A percentile compares a stretch with the other conserved stretches of the same genome.
phyloP scores from a whole-genome alignment of 2,888 invertebrate genomes.

The Campaea margaritaria region DNA sequence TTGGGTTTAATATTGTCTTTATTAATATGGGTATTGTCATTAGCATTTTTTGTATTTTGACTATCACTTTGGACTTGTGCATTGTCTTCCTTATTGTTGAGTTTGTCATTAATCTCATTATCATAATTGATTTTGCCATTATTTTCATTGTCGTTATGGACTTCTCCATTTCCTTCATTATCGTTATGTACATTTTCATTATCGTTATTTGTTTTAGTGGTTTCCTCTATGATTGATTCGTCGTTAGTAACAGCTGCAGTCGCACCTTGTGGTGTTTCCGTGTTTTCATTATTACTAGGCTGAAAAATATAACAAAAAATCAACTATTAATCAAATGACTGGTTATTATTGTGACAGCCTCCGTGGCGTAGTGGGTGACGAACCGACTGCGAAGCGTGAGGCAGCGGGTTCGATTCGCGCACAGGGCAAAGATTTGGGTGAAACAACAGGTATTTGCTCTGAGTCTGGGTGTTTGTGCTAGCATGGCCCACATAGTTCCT shows the following conservation, averaged over 20 bases:
- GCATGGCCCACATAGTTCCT: no score
- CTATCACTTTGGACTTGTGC: slow-evolving; percentile 15
- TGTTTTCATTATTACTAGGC: slow-evolving; percentile 2
- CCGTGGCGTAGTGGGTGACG: no score
- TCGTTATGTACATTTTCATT: slow-evolving; percentile 8
- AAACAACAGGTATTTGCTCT: no score
- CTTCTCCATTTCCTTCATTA: neutral
- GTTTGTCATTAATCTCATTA: neutral
- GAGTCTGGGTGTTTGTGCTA: no score
- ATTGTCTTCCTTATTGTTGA: slow-evolving; percentile 29
- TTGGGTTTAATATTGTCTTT: slow-evolving; percentile 5
- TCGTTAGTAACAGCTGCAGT: neutral
- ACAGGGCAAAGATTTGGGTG: no score
- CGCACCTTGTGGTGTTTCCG: slow-evolving; percentile 6
- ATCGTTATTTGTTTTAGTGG: slow-evolving; percentile 10
- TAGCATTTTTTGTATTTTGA: neutral
- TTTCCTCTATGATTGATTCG: neutral
- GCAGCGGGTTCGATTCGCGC: no score
- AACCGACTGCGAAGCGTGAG: no score
- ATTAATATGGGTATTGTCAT: slow-evolving; percentile 8
- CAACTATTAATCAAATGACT: no score
- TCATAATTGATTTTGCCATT: slow-evolving; percentile 1
- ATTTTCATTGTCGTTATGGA: neutral
- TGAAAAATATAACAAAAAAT: slow-evolving; percentile 20
- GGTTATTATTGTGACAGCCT: no score